Evolutionary conservation across 1,140 invertebrate species (phyloP).

Genomic region (Plectus sambesii): DNA sequence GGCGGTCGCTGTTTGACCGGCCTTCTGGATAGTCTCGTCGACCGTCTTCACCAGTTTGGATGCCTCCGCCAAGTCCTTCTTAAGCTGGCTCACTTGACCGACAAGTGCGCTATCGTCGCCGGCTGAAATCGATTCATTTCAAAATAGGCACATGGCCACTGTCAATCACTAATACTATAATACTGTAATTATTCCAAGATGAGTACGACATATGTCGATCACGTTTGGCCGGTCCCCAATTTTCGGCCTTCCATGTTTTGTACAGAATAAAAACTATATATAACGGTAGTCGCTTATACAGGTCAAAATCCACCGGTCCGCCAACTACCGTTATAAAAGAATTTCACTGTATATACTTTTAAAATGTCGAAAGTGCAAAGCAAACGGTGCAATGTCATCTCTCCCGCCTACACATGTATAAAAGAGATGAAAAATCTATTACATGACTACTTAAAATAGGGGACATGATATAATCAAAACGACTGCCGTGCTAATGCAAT

Average conservation of each 20-base stretch:
- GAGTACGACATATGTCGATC: no score
- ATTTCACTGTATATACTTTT: no score
- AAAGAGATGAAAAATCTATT: not conserved
- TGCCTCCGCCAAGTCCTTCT: conserved; percentile 26
- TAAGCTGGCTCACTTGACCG: conserved; percentile 30
- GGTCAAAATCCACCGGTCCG: no score
- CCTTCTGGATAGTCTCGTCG: conserved; percentile 30
- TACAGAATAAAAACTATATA: no score
- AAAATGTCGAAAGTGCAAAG: no score
- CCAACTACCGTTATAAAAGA: no score
- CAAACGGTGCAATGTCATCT: not conserved
- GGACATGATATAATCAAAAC: not conserved
- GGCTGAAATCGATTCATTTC: conserved; percentile 21
- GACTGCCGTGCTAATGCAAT: not conserved
- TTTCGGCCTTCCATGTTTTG: no score
- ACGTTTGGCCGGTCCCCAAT: no score
- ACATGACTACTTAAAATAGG: not conserved
- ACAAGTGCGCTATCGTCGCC: conserved; percentile 29
- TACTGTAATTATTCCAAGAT: conserved; percentile 1
- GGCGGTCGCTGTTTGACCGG: conserved; percentile 8
- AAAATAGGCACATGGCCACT: conserved; percentile 13
- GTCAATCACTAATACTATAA: conserved; percentile 1
- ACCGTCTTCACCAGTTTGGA: conserved; percentile 24
- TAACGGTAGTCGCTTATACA: no score
- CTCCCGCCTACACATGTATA: not conserved